Percentiles rank a stretch among this genome's conserved stretches.
Evolutionary conservation across 2,113 vertebrate species (phyloP).

Genomic region (Ellobius talpinus): DNA sequence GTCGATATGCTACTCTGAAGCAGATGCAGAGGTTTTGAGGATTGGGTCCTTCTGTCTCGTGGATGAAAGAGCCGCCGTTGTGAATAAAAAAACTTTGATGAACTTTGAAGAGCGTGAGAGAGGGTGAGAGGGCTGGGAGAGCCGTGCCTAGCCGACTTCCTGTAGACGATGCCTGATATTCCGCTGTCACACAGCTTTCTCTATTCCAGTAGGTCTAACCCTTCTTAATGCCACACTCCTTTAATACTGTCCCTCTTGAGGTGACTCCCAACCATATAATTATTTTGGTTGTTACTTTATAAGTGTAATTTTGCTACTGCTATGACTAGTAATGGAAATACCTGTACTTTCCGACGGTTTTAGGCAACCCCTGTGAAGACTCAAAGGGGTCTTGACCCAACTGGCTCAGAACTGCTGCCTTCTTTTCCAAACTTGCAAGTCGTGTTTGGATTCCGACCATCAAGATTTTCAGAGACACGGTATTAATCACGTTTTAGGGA

Average conservation of each 20-base stretch:
- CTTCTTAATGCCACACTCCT: not conserved
- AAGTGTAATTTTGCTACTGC: not conserved
- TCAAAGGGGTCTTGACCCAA: not conserved
- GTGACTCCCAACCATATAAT: not conserved
- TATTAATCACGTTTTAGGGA: not conserved
- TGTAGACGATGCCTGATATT: not conserved
- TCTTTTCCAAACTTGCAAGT: not conserved
- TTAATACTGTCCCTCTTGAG: too few species aligned
- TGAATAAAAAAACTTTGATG: not conserved
- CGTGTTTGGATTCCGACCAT: not conserved
- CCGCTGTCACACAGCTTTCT: not conserved
- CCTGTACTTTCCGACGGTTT: not conserved
- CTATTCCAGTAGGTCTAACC: fast-evolving
- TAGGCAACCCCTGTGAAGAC: not conserved
- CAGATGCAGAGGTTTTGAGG: not conserved
- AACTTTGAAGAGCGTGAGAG: not conserved
- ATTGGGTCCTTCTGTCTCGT: not conserved
- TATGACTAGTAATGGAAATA: not conserved
- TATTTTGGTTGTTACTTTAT: not conserved
- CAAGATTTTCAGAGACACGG: not conserved
- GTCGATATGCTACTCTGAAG: not conserved
- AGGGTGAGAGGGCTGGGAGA: not conserved
- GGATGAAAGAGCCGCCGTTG: not conserved
- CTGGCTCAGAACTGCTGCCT: not conserved
- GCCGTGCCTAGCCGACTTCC: not conserved